Evolutionary conservation across 1,140 invertebrate genomes (phyloP), one percentile per base, ranked within the genome.

Genomic region (Sesamia nonagrioides): DNA sequence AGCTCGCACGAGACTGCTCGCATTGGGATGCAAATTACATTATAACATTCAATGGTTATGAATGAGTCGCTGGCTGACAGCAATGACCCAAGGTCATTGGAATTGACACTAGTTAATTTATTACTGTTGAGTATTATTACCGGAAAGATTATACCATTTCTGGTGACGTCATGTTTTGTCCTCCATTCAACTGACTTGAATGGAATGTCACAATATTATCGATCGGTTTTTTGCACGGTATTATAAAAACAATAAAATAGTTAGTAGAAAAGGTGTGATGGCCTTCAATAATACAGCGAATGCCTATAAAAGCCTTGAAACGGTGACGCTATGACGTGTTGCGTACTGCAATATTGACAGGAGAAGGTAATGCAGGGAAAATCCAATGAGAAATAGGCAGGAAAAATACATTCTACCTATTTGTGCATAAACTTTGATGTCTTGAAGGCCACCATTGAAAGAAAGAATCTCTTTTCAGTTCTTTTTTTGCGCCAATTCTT

Each of bases 21-120:
- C 82, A 86, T 83, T 85, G 61, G 79, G 80, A 83, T 83, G 85
- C 85, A 83, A 86, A 86, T 86, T 81, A 83, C 78, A 84, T 86
- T 81, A 83, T 80, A 79, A 58, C 76, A 76, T 79, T 79, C 82
- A 84, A 58, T 40, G 52, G 78, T 79, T 72, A 80, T 84, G 80
- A 86, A 86, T 82, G 85, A 83, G 78, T 80, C 56, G 54, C 78
- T 17, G 60, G 42, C 76, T 66, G 69, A 81, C 80, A 78, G 77
- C 81, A 81, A 35, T 63, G 58, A 61, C 71, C 82, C 79, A 86
- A 84, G 84, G 84, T 86, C 81, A 78, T 54, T 48, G 35, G 68
- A 77, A 68, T 83, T 83, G 74, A 76, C 76, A 78, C 45, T 52
- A 52, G 73, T 75, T 75, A 61, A 75, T 63, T 18, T 33, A 61